phyloP scores from a whole-genome alignment of 2,888 invertebrate genomes.

The Amiota mariae region DNA sequence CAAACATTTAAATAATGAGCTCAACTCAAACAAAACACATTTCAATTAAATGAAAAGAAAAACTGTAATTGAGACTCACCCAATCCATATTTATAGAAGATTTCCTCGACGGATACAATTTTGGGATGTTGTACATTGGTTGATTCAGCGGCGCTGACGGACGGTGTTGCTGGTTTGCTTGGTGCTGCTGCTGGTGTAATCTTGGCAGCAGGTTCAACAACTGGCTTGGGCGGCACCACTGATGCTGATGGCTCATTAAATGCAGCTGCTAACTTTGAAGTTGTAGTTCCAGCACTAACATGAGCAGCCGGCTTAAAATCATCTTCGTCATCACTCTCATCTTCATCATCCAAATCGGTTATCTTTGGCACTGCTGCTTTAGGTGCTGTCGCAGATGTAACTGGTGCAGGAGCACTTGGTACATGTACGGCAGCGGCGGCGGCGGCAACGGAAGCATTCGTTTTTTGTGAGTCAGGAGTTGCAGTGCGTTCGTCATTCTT shows the following conservation, averaged over 20 bases:
- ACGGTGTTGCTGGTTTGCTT: not conserved
- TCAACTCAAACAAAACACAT: not conserved
- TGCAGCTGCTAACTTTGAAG: slow-evolving; percentile 33
- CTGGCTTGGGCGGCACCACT: slow-evolving; percentile 43
- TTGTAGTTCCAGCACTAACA: slow-evolving; percentile 33
- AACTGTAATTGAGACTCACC: slow-evolving; percentile 75
- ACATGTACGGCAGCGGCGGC: not conserved
- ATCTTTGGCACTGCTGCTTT: slow-evolving; percentile 42
- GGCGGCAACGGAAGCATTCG: slow-evolving; percentile 35
- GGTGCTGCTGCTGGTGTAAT: slow-evolving; percentile 27
- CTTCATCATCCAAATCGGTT: slow-evolving; percentile 67
- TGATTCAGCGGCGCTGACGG: not conserved
- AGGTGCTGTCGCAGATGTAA: slow-evolving; percentile 21
- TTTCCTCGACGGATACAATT: slow-evolving; percentile 76
- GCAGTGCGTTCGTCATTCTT: slow-evolving; percentile 66
- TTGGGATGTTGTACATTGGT: slow-evolving; percentile 57
- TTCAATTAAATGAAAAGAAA: not conserved
- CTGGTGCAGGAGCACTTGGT: not conserved
- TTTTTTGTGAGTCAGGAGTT: slow-evolving; percentile 49
- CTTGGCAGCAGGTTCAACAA: slow-evolving; percentile 11
- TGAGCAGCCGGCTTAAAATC: slow-evolving; percentile 48
- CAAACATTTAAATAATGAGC: slow-evolving; percentile 8
- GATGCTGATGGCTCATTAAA: slow-evolving; percentile 41
- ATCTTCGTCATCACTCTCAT: slow-evolving; percentile 41
- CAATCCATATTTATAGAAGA: slow-evolving; percentile 79